phyloP scores from a whole-genome alignment of 1,140 invertebrate species.

The Drosophila elegans region DNA sequence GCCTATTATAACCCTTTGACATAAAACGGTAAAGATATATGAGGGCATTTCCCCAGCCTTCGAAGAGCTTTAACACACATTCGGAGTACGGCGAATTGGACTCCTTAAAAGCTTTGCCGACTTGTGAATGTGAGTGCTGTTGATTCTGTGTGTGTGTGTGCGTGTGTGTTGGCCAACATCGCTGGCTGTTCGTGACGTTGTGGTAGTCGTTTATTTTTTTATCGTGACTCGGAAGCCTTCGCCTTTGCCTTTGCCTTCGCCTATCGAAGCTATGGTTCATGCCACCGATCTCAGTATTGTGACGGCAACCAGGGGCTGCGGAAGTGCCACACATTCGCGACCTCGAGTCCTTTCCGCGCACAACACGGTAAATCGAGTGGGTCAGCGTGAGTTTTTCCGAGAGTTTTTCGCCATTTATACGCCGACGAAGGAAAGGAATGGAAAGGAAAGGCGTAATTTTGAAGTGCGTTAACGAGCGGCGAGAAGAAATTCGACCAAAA shows the following conservation, averaged over 20 bases:
- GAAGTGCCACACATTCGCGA: constrained; percentile 64
- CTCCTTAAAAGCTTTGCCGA: constrained; percentile 12
- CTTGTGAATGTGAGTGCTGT: neutral
- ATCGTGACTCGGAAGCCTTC: constrained; percentile 42
- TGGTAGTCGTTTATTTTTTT: constrained; percentile 23
- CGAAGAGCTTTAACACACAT: constrained; percentile 21
- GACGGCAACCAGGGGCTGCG: constrained; percentile 61
- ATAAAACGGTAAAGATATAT: neutral
- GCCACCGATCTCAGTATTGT: constrained; percentile 59
- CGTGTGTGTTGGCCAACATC: constrained; percentile 11
- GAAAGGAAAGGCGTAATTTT: constrained; percentile 13
- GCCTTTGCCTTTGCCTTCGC: constrained; percentile 39
- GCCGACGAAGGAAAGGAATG: neutral
- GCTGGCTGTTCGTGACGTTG: constrained; percentile 34
- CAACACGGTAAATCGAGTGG: constrained; percentile 21
- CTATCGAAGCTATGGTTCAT: constrained; percentile 22
- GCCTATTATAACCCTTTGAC: neutral
- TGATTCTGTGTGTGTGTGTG: neutral
- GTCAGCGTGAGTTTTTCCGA: constrained; percentile 2
- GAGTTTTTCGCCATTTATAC: constrained; percentile 4
- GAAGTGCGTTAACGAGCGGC: constrained; percentile 38
- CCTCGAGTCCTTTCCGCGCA: constrained; percentile 8
- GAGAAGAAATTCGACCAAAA: constrained; percentile 16
- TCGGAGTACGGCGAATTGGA: constrained; percentile 68
- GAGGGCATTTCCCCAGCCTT: constrained; percentile 3